These are phyloP conservation scores for Atopsyche davidsoni DNA, from an alignment of 1,140 invertebrate genomes.

Conservation along the genomic window DNA sequence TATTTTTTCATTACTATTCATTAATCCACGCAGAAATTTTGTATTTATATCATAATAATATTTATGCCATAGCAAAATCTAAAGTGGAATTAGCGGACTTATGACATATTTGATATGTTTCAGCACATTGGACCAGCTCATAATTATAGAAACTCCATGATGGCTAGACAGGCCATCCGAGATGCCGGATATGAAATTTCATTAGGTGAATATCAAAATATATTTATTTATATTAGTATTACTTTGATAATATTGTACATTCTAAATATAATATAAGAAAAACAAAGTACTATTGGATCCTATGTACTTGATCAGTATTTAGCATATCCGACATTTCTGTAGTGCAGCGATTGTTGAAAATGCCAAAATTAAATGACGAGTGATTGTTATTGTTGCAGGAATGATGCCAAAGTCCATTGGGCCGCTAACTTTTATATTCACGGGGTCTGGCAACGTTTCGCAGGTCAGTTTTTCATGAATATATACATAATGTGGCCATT, in stretches of 20 bases:
- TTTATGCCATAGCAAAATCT: no score
- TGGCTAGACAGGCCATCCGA: constrained; percentile 93
- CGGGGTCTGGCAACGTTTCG: constrained; percentile 83
- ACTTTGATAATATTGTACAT: neutral
- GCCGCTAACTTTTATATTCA: constrained; percentile 96
- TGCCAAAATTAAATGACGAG: no score
- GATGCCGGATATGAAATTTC: constrained; percentile 98
- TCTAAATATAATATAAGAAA: neutral
- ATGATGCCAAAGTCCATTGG: constrained; percentile 98
- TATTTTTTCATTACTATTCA: no score
- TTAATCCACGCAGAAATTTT: no score
- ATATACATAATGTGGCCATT: no score
- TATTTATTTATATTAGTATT: neutral
- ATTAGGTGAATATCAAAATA: constrained; percentile 49
- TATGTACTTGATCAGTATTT: no score
- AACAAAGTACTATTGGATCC: neutral
- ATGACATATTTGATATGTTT: constrained; percentile 15
- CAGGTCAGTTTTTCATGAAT: constrained; percentile 50
- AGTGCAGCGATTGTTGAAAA: no score
- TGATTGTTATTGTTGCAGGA: constrained; percentile 37
- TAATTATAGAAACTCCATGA: constrained; percentile 95
- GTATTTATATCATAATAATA: no score
- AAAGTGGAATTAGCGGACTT: no score
- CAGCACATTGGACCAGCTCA: constrained; percentile 96
- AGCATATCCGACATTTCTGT: no score